Percentiles rank a stretch among this genome's conserved stretches.
These are phyloP conservation scores for Heliocidaris tuberculata DNA, from an alignment of 35 echinoderm and acorn worm species.

Conservation along the genomic window DNA sequence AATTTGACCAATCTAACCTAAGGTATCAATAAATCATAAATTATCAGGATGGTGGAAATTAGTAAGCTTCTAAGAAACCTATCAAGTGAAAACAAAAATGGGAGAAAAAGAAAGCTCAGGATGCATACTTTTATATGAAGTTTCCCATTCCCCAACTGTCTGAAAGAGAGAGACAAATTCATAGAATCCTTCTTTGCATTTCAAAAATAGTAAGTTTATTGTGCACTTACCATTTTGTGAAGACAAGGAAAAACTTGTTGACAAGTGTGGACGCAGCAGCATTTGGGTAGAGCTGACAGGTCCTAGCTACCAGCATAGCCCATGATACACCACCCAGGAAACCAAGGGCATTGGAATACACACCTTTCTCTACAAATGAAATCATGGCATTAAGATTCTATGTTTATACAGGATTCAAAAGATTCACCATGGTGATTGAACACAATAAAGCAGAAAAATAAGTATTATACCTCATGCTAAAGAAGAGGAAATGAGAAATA, in stretches of 20 bases:
- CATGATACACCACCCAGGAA: slow-evolving; percentile 98
- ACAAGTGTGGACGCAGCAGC: slow-evolving; percentile 90
- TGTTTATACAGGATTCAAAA: neutral
- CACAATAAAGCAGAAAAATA: neutral
- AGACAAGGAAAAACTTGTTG: slow-evolving; percentile 98
- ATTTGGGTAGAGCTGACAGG: slow-evolving; percentile 98
- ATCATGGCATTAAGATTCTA: neutral
- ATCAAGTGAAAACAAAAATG: too few species aligned
- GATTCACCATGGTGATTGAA: neutral
- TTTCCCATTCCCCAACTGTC: too few species aligned
- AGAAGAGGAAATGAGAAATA: neutral
- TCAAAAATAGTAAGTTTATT: neutral
- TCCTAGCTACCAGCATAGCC: slow-evolving; percentile 97
- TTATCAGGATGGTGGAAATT: too few species aligned
- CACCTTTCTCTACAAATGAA: slow-evolving; percentile 70
- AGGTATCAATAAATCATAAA: too few species aligned
- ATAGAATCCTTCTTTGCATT: neutral
- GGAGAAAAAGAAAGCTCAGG: too few species aligned
- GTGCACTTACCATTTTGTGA: slow-evolving; percentile 85
- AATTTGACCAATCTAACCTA: too few species aligned
- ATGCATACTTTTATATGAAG: too few species aligned
- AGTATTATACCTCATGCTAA: neutral
- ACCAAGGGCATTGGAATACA: slow-evolving; percentile 96
- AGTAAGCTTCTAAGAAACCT: too few species aligned
- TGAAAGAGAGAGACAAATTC: too few species aligned